Base-by-base conservation (phyloP, 2,888 invertebrate genomes). In the Cryptocephalus primarius region DNA sequence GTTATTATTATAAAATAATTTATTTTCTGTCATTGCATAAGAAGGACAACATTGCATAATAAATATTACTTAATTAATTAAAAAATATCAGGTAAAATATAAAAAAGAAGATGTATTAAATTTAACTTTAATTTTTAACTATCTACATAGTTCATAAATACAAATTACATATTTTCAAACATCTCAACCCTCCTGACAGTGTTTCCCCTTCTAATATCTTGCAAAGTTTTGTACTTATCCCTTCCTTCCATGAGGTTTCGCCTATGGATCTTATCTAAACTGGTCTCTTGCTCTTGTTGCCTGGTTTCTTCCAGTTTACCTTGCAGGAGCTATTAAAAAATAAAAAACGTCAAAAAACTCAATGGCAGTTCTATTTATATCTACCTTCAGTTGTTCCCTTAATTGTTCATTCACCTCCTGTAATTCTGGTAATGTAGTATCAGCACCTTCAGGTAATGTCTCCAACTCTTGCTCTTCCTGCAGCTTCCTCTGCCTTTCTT, bases 141-240 rank as follows among this genome's bases (percentile, higher is more conserved):
- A 36, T 36, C 36, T 36, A 36, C 2, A 36, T 36, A 36, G 11
- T 36, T 36, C 6, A 11, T 22, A 22, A 22, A 22, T 22, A 22
- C 3, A 22, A 36, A 36, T 34, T 61, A 68, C 59, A 67, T 58
- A 55, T 68, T 69, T 55, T 69, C 69, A 55, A 68, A 69, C 60
- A 68, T 58, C 47, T 69, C 69, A 2, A 68, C 66, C 43, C 69
- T 56, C 50, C 69, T 50, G n/a, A 60, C 60, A 2, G 69, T 69
- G 50, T 69, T 69, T 40, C 69, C 69, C 50, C 64, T 60, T 40
- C 69, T 60, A 51, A 69, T 68, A 52, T 67, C 66, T 2, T 60
- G 56, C 45, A 69, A 54, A 33, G 69, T 69, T 52, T 68, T 66
- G 52, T 67, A 69, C 57, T 69, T 69, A 48, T 67, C 61, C 6